These are phyloP conservation scores for Alethe diademata DNA, from an alignment of 2,113 vertebrate species.

Conservation along the genomic window DNA sequence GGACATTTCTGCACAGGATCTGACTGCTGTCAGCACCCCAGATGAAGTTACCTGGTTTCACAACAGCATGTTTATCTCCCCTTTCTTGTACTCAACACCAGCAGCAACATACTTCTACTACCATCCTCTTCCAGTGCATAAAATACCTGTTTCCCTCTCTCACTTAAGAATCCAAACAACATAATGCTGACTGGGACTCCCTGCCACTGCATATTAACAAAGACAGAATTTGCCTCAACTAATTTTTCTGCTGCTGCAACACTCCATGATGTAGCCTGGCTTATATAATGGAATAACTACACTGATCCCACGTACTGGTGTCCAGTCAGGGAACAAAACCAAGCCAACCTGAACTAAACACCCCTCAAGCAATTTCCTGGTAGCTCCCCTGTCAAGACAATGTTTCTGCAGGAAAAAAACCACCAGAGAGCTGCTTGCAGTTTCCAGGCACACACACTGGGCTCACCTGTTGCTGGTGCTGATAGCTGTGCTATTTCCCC, in stretches of 20 bases:
- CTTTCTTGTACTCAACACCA: neutral
- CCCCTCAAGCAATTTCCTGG: neutral
- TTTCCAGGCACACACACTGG: neutral
- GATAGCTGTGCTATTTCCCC: neutral
- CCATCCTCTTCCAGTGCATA: neutral
- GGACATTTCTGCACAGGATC: neutral
- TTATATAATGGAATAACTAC: neutral
- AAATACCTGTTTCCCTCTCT: neutral
- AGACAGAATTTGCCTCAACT: neutral
- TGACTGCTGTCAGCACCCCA: neutral
- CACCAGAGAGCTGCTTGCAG: neutral
- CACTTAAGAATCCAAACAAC: neutral
- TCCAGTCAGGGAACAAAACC: neutral
- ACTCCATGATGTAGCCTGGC: rapidly evolving
- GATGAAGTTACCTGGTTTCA: neutral
- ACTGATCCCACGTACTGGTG: rapidly evolving
- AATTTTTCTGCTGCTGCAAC: neutral
- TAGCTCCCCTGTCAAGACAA: neutral
- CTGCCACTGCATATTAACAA: neutral
- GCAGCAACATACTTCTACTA: neutral
- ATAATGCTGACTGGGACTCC: neutral
- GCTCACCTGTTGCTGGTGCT: neutral
- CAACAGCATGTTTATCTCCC: neutral
- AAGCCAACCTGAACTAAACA: neutral
- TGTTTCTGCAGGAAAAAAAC: neutral